These are phyloP conservation scores for Tetramorium bicarinatum DNA, from an alignment of 2,888 invertebrate genomes.

Conservation along the genomic window DNA sequence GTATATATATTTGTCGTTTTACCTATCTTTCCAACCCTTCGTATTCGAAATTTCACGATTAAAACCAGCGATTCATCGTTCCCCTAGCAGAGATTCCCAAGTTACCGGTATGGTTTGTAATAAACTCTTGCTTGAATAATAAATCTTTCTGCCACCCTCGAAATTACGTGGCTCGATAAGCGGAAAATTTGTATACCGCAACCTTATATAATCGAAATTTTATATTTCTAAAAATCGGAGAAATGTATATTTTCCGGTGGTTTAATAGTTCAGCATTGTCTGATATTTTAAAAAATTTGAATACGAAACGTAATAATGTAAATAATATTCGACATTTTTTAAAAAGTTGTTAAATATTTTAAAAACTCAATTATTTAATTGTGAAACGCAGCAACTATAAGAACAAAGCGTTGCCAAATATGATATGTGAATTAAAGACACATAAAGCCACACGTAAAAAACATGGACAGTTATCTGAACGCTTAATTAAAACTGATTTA, in stretches of 20 bases:
- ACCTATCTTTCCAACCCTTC: conserved; percentile 30
- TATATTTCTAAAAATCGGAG: neutral
- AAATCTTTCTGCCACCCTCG: conserved; percentile 53
- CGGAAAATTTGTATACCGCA: conserved; percentile 16
- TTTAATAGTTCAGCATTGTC: neutral
- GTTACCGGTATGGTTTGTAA: conserved; percentile 58
- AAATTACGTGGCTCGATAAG: conserved; percentile 40
- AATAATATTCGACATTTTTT: neutral
- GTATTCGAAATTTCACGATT: conserved; percentile 63
- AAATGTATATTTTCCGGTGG: neutral
- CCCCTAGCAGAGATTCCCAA: conserved; percentile 59
- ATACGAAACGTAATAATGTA: neutral
- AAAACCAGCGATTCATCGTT: conserved; percentile 47
- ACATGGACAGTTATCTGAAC: neutral
- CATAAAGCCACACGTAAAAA: neutral
- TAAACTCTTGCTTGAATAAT: conserved; percentile 63
- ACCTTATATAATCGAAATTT: neutral
- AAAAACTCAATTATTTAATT: neutral
- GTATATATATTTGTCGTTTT: conserved; percentile 2
- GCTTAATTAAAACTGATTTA: conserved; percentile 20
- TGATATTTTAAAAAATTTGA: neutral
- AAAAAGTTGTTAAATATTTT: neutral
- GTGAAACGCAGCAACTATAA: neutral
- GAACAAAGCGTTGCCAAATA: neutral
- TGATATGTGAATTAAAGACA: neutral